These are phyloP conservation scores for Macrochelys suwanniensis DNA, from an alignment of 2,797 vertebrate genomes.

Conservation along the genomic window DNA sequence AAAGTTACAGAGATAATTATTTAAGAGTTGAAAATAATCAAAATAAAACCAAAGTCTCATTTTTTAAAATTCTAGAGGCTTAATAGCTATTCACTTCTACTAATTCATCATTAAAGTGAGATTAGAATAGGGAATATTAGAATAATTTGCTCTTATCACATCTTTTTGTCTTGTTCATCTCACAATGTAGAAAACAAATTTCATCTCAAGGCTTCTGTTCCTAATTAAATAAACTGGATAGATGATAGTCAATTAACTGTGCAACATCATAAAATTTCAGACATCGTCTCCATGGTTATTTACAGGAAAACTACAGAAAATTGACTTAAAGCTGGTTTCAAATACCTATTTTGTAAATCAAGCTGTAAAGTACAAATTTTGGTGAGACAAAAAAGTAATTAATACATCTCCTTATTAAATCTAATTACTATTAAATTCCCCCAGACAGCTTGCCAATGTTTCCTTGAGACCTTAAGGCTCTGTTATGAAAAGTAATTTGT, in stretches of 20 bases:
- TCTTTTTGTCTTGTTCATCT: neutral
- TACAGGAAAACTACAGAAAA: neutral
- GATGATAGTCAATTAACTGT: neutral
- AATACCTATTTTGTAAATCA: neutral
- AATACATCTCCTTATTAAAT: slow-evolving; percentile 11
- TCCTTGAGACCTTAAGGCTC: neutral
- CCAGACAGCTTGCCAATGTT: neutral
- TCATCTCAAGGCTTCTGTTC: neutral
- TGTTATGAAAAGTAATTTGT: neutral
- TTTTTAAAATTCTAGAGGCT: neutral
- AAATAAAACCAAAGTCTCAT: slow-evolving; percentile 5
- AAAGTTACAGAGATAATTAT: slow-evolving; percentile 5
- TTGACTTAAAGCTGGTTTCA: neutral
- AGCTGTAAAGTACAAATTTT: neutral
- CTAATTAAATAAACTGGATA: neutral
- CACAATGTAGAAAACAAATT: neutral
- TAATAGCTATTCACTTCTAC: neutral
- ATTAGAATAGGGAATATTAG: neutral
- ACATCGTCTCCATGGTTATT: neutral
- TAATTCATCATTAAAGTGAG: neutral
- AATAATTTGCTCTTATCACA: neutral
- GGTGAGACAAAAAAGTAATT: neutral
- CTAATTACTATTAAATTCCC: neutral
- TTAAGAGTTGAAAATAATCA: neutral
- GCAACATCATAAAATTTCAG: neutral